phyloP scores from a whole-genome alignment of 2,797 vertebrate species.

The Florisuga fusca region DNA sequence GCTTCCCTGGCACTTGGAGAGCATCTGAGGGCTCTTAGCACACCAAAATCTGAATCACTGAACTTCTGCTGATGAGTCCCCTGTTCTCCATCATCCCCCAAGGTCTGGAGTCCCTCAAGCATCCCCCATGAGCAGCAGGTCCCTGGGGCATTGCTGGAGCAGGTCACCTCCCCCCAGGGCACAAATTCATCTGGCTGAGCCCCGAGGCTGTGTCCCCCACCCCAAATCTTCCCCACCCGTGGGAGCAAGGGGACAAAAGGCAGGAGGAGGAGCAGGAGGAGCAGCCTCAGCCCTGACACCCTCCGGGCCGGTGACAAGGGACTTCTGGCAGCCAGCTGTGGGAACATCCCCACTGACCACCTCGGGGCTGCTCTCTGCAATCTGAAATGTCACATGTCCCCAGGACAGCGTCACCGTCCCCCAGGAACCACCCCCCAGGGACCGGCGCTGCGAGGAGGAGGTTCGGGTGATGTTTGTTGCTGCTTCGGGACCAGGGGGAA shows the following conservation, averaged over 20 bases:
- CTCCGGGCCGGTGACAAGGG: accelerated
- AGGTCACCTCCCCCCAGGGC: not conserved
- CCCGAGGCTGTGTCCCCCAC: not conserved
- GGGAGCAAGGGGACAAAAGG: too few relatives aligned
- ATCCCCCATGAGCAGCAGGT: accelerated
- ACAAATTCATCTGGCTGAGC: not conserved
- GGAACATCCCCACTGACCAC: not conserved
- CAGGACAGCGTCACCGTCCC: not conserved
- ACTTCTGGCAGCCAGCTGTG: not conserved
- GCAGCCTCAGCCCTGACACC: accelerated
- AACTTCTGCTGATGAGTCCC: not conserved
- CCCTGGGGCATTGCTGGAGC: accelerated
- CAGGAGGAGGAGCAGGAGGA: not conserved
- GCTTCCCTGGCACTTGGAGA: not conserved
- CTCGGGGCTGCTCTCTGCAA: not conserved
- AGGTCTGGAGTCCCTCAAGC: accelerated
- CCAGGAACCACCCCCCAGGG: not conserved
- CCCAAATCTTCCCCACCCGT: accelerated
- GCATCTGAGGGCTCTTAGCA: not conserved
- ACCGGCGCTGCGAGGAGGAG: not conserved
- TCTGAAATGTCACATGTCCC: not conserved
- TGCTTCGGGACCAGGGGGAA: not conserved
- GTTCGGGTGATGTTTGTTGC: not conserved
- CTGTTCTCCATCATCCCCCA: not conserved
- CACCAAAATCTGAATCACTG: not conserved